Evolutionary conservation across 2,797 vertebrate genomes (phyloP).

Genomic region (Danio albolineatus): DNA sequence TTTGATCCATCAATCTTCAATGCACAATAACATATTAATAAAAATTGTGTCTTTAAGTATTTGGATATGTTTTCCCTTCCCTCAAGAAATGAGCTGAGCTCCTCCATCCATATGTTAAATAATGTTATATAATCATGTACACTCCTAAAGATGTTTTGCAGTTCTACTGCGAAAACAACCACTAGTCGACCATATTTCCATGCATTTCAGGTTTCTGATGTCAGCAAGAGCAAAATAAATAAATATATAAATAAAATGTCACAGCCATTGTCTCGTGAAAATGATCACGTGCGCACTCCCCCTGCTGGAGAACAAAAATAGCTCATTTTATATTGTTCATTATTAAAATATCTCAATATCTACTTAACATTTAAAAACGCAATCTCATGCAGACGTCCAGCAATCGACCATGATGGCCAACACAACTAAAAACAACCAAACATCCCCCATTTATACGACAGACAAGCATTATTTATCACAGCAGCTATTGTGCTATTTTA

Average conservation of each 20-base stretch:
- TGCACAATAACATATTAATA: too few species aligned
- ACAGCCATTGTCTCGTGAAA: slow-evolving; percentile 36
- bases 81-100: not conserved
- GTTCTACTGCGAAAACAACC: too few species aligned
- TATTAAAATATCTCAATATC: slow-evolving; percentile 9
- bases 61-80: not conserved
- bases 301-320: slow-evolving; percentile 53
- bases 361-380: not conserved
- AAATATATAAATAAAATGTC: not conserved
- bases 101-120: not conserved
- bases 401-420: not conserved
- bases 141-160: slow-evolving; percentile 26
- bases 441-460: not conserved
- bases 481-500: not conserved
- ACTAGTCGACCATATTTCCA: not conserved
- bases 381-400: not conserved
- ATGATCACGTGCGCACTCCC: slow-evolving; percentile 64
- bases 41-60: too few species aligned
- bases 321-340: not conserved
- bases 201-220: not conserved
- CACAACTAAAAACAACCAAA: not conserved
- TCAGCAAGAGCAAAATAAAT: slow-evolving; percentile 12
- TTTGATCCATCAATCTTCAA: too few species aligned
- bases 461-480: not conserved
- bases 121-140: slow-evolving; percentile 62